Evolutionary conservation across 2,888 invertebrate species (phyloP).

Genomic region (Doris montereyensis): DNA sequence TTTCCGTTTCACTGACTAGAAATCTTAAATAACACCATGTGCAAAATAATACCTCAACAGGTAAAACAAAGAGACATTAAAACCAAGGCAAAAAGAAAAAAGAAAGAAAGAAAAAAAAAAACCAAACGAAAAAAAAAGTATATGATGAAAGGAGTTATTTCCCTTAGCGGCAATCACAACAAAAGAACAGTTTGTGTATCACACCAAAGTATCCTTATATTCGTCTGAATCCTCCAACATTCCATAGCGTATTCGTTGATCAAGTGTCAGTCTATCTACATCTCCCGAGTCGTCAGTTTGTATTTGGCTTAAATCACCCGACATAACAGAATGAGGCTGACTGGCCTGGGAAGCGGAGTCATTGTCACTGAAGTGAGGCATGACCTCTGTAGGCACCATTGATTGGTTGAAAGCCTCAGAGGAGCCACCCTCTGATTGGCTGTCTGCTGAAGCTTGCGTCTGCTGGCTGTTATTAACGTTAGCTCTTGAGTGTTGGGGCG

Average conservation of each 20-base stretch:
- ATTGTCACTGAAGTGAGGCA: slow-evolving; percentile 27
- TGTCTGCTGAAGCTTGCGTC: slow-evolving; percentile 25
- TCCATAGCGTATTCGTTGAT: slow-evolving; percentile 45
- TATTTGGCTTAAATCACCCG: slow-evolving; percentile 22
- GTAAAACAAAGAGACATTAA: too few relatives aligned
- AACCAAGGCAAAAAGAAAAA: too few relatives aligned
- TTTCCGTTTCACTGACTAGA: too few relatives aligned
- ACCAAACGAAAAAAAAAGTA: too few relatives aligned
- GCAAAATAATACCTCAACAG: too few relatives aligned
- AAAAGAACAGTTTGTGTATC: too few relatives aligned
- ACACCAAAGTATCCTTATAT: slow-evolving; percentile 38
- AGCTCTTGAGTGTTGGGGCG: slow-evolving; percentile 28
- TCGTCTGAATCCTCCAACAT: slow-evolving; percentile 43
- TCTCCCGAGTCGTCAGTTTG: too few relatives aligned
- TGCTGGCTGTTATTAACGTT: not conserved
- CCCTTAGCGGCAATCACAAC: too few relatives aligned
- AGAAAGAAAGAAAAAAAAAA: too few relatives aligned
- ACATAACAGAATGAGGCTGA: slow-evolving; percentile 31
- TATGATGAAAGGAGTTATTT: too few relatives aligned
- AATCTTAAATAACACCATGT: too few relatives aligned
- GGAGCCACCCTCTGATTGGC: slow-evolving; percentile 26
- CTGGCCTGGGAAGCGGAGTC: slow-evolving; percentile 24
- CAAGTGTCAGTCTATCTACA: slow-evolving; percentile 40
- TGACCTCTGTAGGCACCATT: slow-evolving; percentile 44
- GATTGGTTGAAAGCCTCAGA: too few relatives aligned